Percentiles rank a stretch among this genome's conserved stretches.
Conservation (phyloP, 1,140 invertebrate species). For the Drosophila arizonae region DNA sequence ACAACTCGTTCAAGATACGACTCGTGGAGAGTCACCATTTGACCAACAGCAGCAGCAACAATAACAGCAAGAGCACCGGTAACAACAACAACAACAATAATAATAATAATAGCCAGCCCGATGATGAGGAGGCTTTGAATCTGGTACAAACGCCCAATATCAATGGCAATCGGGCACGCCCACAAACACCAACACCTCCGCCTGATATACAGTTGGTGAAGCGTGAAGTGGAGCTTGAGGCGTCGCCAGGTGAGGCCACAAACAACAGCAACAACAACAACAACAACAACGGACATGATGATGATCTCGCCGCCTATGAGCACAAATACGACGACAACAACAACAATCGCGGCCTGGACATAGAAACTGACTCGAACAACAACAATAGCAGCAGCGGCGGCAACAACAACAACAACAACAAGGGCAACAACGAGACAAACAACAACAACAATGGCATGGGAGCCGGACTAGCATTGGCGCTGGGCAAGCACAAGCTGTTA, state of each 20-base stretch:
- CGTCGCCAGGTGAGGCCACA: constrained; percentile 13
- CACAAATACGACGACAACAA: constrained; percentile 76
- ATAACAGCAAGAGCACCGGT: constrained; percentile 24
- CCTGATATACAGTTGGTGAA: constrained; percentile 70
- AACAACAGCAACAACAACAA: constrained; percentile 33
- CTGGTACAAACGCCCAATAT: constrained; percentile 69
- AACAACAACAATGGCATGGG: constrained; percentile 39
- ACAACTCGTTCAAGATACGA: constrained; percentile 71
- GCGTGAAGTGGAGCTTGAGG: constrained; percentile 56
- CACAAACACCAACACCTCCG: constrained; percentile 48
- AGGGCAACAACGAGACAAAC: constrained; percentile 26
- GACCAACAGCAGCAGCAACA: constrained; percentile 51
- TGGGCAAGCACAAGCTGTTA: constrained; percentile 66
- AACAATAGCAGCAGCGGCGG: constrained; percentile 68
- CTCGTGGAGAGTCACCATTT: constrained; percentile 74
- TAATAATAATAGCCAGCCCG: constrained; percentile 37
- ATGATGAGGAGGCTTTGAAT: constrained; percentile 75
- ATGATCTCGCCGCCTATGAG: constrained; percentile 53
- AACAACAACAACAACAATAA: constrained; percentile 17
- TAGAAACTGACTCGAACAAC: constrained; percentile 74
- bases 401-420: constrained; percentile 9
- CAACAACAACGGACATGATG: constrained; percentile 64
- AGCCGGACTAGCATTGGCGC: constrained; percentile 53
- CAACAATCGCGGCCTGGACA: constrained; percentile 62
- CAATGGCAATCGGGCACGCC: constrained; percentile 57